Evolutionary conservation across 2,797 vertebrate species (phyloP).

Genomic region (Todus mexicanus): DNA sequence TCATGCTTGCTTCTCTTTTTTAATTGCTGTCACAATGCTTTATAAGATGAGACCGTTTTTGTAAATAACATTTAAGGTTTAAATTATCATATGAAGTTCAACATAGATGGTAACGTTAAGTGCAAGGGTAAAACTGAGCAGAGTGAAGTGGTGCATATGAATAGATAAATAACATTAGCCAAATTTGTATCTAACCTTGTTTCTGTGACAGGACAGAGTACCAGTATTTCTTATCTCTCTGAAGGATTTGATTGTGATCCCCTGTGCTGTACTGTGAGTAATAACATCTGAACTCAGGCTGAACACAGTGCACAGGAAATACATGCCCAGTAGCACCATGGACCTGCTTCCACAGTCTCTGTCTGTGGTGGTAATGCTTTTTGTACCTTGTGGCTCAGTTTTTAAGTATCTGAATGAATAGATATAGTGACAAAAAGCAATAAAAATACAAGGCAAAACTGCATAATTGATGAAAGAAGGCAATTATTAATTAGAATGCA

Average conservation of each 20-base stretch:
- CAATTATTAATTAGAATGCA: background rate
- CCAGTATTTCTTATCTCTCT: background rate
- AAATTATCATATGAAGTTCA: background rate
- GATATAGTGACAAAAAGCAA: background rate
- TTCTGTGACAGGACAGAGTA: background rate
- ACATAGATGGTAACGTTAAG: background rate
- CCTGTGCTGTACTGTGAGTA: background rate
- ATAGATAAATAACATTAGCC: background rate
- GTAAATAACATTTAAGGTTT: background rate
- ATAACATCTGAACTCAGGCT: background rate
- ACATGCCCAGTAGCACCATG: rapidly evolving
- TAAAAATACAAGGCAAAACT: background rate
- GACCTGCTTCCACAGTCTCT: background rate
- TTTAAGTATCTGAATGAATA: background rate
- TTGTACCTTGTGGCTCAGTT: background rate
- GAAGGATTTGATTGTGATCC: background rate
- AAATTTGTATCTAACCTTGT: background rate
- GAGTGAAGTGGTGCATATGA: background rate
- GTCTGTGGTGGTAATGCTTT: background rate
- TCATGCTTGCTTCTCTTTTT: background rate
- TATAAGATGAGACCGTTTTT: background rate
- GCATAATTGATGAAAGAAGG: background rate
- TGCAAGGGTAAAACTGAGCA: background rate
- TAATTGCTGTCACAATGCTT: background rate
- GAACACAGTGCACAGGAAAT: background rate